Evolutionary conservation across 2,888 invertebrate genomes (phyloP).

Genomic region (Laothoe populi): DNA sequence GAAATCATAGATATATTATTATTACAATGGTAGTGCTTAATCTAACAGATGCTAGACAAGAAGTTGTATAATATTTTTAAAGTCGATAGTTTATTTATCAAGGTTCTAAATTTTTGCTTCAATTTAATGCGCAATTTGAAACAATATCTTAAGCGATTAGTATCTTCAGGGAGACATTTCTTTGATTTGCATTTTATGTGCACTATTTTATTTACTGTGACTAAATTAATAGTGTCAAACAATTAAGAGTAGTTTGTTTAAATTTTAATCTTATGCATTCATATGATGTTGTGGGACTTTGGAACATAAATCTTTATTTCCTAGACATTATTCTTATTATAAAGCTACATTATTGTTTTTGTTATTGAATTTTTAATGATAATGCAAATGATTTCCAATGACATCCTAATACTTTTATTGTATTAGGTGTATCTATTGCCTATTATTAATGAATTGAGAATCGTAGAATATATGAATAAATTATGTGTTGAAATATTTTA

Average conservation of each 20-base stretch:
- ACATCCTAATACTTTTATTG: neutral
- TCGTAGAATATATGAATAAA: slow-evolving; percentile 8
- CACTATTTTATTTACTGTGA: slow-evolving; percentile 2
- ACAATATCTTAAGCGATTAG: slow-evolving; percentile 22
- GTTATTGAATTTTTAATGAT: slow-evolving; percentile 5
- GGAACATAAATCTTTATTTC: neutral
- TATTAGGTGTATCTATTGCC: slow-evolving; percentile 4
- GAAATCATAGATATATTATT: slow-evolving; percentile 57
- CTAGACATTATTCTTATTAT: slow-evolving; percentile 7
- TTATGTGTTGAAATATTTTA: slow-evolving; percentile 23
- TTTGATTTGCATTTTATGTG: slow-evolving; percentile 29
- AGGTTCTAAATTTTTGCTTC: slow-evolving; percentile 51
- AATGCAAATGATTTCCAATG: slow-evolving; percentile 6
- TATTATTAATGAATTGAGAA: slow-evolving; percentile 13
- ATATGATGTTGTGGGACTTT: neutral
- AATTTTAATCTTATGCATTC: neutral
- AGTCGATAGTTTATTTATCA: slow-evolving; percentile 65
- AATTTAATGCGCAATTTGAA: slow-evolving; percentile 24
- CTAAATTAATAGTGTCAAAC: slow-evolving; percentile 1
- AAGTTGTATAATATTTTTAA: slow-evolving; percentile 72
- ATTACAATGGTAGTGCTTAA: slow-evolving; percentile 61
- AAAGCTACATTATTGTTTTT: neutral
- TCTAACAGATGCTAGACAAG: slow-evolving; percentile 61
- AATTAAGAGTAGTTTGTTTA: neutral
- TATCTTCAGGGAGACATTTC: slow-evolving; percentile 28